Percentiles rank a stretch among this genome's conserved stretches.
phyloP scores from a whole-genome alignment of 2,797 vertebrate species.

The Leucoraja ocellata region DNA sequence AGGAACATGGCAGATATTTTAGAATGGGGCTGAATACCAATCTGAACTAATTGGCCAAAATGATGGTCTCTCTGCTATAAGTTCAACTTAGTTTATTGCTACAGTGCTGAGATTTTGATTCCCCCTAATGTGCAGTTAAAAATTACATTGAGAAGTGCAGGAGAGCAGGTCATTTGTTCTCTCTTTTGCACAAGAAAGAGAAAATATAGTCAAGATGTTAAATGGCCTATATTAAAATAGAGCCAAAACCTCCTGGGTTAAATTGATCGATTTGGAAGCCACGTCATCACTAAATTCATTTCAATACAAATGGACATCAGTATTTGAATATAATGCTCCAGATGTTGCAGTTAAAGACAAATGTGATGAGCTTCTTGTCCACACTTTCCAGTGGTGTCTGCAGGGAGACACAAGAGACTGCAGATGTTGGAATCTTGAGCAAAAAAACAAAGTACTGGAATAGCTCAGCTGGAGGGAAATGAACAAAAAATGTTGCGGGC shows the following conservation, averaged over 20 bases:
- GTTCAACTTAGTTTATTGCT: not conserved
- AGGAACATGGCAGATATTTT: not conserved
- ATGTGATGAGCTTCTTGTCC: not conserved
- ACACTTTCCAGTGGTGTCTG: no score
- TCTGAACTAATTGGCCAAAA: not conserved
- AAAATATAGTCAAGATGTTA: not conserved
- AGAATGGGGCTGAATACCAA: not conserved
- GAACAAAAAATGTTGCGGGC: no score
- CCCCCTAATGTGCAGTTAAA: not conserved
- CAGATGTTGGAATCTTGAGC: no score
- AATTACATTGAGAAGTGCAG: not conserved
- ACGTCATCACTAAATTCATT: not conserved
- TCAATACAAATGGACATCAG: not conserved
- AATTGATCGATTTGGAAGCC: not conserved
- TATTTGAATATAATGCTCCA: not conserved
- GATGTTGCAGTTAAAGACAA: not conserved
- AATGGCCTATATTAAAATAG: not conserved
- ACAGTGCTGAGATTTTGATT: not conserved
- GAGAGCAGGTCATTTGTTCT: not conserved
- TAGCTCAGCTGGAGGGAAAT: no score
- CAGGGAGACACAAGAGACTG: no score
- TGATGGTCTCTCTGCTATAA: not conserved
- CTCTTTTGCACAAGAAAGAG: not conserved
- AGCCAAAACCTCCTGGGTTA: not conserved
- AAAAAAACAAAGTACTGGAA: no score